A percentile compares a stretch with the other conserved stretches of the same genome.
phyloP scores from a whole-genome alignment of 2,888 invertebrate species.

The Iselma pallidipennis region DNA sequence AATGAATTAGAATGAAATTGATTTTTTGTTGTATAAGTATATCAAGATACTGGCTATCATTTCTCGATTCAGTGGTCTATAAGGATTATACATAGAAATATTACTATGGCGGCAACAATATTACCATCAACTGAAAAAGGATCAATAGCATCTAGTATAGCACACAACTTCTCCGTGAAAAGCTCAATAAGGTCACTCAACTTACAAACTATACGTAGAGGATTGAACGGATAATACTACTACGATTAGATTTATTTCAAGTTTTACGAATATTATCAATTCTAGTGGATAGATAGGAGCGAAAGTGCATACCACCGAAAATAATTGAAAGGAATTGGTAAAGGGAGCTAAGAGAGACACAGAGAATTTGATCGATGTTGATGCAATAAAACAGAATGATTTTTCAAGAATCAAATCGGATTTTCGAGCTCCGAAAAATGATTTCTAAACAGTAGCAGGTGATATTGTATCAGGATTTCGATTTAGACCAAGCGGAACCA shows the following conservation, averaged over 20 bases:
- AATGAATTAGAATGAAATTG: too few relatives aligned
- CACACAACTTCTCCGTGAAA: not conserved
- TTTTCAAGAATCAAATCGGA: too few relatives aligned
- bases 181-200: not conserved
- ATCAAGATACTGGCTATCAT: too few relatives aligned
- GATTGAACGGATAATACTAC: slow-evolving; percentile 14
- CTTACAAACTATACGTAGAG: not conserved
- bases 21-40: too few relatives aligned
- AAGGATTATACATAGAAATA: too few relatives aligned
- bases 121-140: not conserved
- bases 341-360: not conserved
- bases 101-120: not conserved
- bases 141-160: not conserved
- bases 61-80: too few relatives aligned
- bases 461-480: too few relatives aligned
- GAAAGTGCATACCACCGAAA: not conserved
- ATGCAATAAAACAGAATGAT: too few relatives aligned
- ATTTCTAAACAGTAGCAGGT: too few relatives aligned
- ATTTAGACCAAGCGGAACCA: too few relatives aligned
- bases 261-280: too few relatives aligned
- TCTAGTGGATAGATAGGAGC: not conserved
- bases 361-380: not conserved
- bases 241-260: slow-evolving; percentile 21
- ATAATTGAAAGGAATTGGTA: not conserved
- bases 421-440: too few relatives aligned